Conservation (phyloP, 2,797 vertebrate species). For the Sebastes jordani region DNA sequence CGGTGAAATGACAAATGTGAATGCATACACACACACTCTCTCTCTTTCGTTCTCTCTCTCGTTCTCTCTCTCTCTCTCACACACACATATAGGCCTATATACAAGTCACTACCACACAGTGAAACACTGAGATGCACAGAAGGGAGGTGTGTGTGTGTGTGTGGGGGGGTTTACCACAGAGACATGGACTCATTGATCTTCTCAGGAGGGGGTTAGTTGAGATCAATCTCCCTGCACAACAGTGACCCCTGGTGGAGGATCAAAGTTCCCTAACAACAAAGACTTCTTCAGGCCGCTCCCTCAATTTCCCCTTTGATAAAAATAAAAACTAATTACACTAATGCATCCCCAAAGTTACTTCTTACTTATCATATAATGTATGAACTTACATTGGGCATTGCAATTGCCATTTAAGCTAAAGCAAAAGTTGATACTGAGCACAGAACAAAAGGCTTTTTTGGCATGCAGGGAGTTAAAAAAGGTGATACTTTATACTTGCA, state of each 20-base stretch:
- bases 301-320: not conserved
- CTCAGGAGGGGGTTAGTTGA: conserved; percentile 48
- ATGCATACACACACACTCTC: not conserved
- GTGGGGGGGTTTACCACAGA: conserved; percentile 16
- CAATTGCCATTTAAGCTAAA: not conserved
- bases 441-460: not conserved
- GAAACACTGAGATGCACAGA: conserved; percentile 43
- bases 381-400: not conserved
- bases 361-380: not conserved
- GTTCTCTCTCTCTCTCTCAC: not conserved
- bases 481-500: not conserved
- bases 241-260: conserved; percentile 79
- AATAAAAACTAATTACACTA: not conserved
- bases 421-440: not conserved
- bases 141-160: not conserved
- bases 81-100: not conserved
- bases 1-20: conserved; percentile 11
- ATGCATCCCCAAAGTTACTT: not conserved
- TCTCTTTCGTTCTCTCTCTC: not conserved
- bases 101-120: not conserved
- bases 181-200: conserved; percentile 69
- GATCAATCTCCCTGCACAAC: conserved; percentile 77
- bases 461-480: not conserved
- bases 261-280: conserved; percentile 59
- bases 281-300: not conserved